Base-by-base conservation (phyloP, 2,113 vertebrate genomes). In the Aegotheles bennettii region DNA sequence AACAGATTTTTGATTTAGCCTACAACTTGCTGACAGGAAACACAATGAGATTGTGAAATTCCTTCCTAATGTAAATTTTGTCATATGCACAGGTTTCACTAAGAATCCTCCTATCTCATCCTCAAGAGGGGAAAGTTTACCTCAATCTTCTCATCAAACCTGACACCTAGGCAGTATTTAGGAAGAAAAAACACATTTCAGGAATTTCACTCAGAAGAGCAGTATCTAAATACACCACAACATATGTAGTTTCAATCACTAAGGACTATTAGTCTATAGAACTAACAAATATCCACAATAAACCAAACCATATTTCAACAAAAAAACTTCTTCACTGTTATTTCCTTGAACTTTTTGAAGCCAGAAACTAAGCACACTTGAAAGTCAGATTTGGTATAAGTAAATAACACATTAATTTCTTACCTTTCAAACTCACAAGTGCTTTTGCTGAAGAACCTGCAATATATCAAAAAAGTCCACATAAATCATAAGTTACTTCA, bases 381-480 rank as follows among this genome's bases (percentile, higher is more conserved):
- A 68, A 88, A 84, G 25, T 45, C 86, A 84, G 25, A 42, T 0
- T 57, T 16, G 7, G 11, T 78, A 68, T 31, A 78, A 87, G 33
- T 90, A 93, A 95, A 89, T 36, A 94, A 76, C 15, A 84, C 35
- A 61, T 60, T 54, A 28, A 87, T 96, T 94, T 95, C 98, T 97
- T 98, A 99, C 99, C 99, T 99, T 99, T 99, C 71, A 99, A 98
- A 97, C 99, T 99, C 97, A 99, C 99, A 76, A 99, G 99, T 80
- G 99, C 99, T 98, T 99, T 99, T 95, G 99, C 99, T 84, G 99
- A 99, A 96, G 99, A 99, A 98, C 99, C 99, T 99, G 96, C 47
- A 98, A 98, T 90, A 74, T 80, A 95, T 84, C 19, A 95, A 96
- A 78, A 96, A 96, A 84, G 45, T 47, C 29, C 59, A 91, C 35